phyloP scores from a whole-genome alignment of 2,113 vertebrate genomes.

The Fukomys damarensis region DNA sequence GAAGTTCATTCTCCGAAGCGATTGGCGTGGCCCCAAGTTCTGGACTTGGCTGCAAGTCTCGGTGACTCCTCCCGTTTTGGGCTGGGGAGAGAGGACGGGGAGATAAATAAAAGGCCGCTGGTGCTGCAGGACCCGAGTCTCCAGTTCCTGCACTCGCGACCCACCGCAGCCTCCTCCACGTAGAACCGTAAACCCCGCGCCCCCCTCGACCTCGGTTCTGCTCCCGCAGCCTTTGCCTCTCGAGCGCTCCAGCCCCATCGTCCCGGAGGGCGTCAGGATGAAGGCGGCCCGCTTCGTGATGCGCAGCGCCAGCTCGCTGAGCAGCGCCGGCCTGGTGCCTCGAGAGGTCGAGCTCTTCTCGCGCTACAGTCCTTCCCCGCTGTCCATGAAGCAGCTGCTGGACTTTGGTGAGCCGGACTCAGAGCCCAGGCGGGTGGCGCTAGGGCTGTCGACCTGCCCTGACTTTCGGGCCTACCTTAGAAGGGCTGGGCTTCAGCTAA shows the following conservation, averaged over 20 bases:
- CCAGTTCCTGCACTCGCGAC: rapidly evolving
- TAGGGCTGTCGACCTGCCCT: not conserved
- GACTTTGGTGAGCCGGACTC: conserved; percentile 93
- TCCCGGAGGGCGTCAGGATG: conserved; percentile 84
- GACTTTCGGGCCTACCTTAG: not conserved
- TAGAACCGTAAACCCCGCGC: not conserved
- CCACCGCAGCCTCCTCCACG: not conserved
- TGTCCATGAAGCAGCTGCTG: conserved; percentile 98
- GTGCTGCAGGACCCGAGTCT: not conserved
- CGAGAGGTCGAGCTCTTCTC: conserved; percentile 90
- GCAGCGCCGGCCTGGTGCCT: conserved; percentile 82
- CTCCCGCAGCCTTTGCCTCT: not conserved
- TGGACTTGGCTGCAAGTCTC: not conserved
- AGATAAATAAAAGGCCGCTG: conserved; percentile 44
- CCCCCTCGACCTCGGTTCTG: not conserved
- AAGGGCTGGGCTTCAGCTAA: not conserved
- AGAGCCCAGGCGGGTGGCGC: not conserved
- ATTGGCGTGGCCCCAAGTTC: conserved; percentile 34
- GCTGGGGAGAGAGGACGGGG: not conserved
- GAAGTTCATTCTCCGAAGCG: conserved; percentile 22
- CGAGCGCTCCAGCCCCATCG: not conserved
- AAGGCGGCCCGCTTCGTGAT: conserved; percentile 92
- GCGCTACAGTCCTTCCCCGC: conserved; percentile 95
- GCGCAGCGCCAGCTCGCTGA: conserved; percentile 86
- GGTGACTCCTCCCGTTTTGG: conserved; percentile 36